A percentile compares a stretch with the other conserved stretches of the same genome.
Conservation (phyloP, 2,888 invertebrate genomes). For the Campoletis raptor region DNA sequence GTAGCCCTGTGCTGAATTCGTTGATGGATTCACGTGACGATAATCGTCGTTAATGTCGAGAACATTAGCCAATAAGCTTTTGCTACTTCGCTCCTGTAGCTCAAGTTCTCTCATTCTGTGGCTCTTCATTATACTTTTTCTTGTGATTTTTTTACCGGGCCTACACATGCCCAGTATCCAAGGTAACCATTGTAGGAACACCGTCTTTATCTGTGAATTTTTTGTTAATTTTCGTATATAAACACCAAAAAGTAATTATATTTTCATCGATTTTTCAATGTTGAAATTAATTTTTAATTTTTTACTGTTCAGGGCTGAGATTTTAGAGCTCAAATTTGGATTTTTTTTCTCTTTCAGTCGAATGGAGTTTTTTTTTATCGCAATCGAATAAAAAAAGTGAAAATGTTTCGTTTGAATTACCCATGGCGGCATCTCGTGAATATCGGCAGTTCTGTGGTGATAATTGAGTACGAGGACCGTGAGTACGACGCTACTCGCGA, state of each 20-base stretch:
- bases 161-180: conserved; percentile 98
- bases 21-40: conserved; percentile 89
- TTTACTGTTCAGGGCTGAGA: not conserved
- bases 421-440: conserved; percentile 98
- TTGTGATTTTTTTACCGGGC: conserved; percentile 97
- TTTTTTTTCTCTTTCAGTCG: not conserved
- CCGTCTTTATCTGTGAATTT: conserved; percentile 92
- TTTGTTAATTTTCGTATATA: too few species aligned
- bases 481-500: conserved; percentile 98
- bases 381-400: not conserved
- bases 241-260: not conserved
- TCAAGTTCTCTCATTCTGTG: conserved; percentile 97
- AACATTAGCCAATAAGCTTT: conserved; percentile 97
- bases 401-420: conserved; percentile 87
- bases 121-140: conserved; percentile 95
- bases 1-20: conserved; percentile 78
- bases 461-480: conserved; percentile 99
- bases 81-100: conserved; percentile 96
- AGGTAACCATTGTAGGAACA: conserved; percentile 99
- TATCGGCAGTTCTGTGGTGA: conserved; percentile 98
- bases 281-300: not conserved
- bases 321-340: not conserved
- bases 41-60: conserved; percentile 98
- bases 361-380: too few species aligned
- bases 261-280: not conserved